A percentile compares a stretch with the other conserved stretches of the same genome.
These are phyloP conservation scores for Setipinna tenuifilis DNA, from an alignment of 2,797 vertebrate species.

Conservation along the genomic window DNA sequence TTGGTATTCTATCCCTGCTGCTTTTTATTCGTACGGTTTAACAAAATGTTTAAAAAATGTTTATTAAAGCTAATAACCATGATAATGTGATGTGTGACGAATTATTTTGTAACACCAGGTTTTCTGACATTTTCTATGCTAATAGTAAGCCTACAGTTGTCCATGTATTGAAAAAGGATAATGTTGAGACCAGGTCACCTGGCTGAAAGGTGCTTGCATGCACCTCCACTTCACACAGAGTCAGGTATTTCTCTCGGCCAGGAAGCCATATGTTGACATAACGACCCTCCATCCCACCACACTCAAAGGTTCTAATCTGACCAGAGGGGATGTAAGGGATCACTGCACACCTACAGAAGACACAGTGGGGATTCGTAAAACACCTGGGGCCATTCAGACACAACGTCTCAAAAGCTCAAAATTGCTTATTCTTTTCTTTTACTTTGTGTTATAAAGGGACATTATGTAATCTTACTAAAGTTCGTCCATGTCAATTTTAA, in stretches of 20 bases:
- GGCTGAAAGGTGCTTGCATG: conserved; percentile 28
- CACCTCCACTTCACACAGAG: conserved; percentile 36
- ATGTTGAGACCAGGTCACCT: conserved; percentile 9
- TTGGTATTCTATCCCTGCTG: not conserved
- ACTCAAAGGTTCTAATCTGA: conserved; percentile 42
- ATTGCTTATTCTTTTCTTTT: not conserved
- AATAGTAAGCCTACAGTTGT: no score
- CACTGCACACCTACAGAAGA: conserved; percentile 52
- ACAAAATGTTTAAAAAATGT: not conserved
- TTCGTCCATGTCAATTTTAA: not conserved
- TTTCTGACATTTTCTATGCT: not conserved
- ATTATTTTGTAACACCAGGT: not conserved
- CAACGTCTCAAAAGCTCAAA: not conserved
- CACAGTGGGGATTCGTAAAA: not conserved
- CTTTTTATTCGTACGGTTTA: not conserved
- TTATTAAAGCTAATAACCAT: not conserved
- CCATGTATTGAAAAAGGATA: no score
- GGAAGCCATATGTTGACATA: conserved; percentile 61
- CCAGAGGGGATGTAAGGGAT: conserved; percentile 42
- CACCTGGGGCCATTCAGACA: not conserved
- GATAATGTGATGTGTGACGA: not conserved
- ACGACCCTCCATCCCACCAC: conserved; percentile 59
- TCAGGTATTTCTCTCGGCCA: conserved; percentile 32
- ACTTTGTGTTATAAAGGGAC: no score
- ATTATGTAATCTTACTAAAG: not conserved